phyloP scores from a whole-genome alignment of 2,888 invertebrate species.

The Temnothorax unifasciatus region DNA sequence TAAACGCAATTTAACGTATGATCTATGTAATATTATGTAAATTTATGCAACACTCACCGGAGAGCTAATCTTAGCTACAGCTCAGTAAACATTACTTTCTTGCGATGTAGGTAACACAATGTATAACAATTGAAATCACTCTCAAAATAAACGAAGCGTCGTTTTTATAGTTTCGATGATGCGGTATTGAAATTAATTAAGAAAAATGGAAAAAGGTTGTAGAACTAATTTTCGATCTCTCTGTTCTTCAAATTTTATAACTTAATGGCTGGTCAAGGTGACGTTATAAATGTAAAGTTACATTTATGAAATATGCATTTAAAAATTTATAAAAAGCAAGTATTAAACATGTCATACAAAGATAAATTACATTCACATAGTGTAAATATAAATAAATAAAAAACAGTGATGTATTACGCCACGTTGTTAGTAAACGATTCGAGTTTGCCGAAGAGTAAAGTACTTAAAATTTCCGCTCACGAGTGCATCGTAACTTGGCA shows the following conservation, averaged over 20 bases:
- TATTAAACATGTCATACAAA: not conserved
- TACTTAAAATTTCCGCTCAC: conserved; percentile 43
- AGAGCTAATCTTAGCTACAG: conserved; percentile 63
- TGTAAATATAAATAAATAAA: not conserved
- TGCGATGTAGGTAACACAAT: not conserved
- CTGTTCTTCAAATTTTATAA: not conserved
- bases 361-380: not conserved
- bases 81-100: not conserved
- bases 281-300: not conserved
- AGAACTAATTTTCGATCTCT: not conserved
- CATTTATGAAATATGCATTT: not conserved
- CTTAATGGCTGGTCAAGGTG: not conserved
- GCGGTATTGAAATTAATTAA: not conserved
- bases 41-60: conserved; percentile 60
- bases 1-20: conserved; percentile 66
- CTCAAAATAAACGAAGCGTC: not conserved
- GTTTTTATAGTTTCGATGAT: not conserved
- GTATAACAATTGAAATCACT: not conserved
- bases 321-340: not conserved
- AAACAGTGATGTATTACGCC: not conserved
- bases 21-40: conserved; percentile 58
- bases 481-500: conserved; percentile 25
- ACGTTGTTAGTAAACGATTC: not conserved
- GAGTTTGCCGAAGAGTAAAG: conserved; percentile 12
- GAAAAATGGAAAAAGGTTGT: not conserved